A percentile compares a stretch with the other conserved stretches of the same genome.
phyloP scores from a whole-genome alignment of 1,140 invertebrate genomes.

The Temnothorax nylanderi region DNA sequence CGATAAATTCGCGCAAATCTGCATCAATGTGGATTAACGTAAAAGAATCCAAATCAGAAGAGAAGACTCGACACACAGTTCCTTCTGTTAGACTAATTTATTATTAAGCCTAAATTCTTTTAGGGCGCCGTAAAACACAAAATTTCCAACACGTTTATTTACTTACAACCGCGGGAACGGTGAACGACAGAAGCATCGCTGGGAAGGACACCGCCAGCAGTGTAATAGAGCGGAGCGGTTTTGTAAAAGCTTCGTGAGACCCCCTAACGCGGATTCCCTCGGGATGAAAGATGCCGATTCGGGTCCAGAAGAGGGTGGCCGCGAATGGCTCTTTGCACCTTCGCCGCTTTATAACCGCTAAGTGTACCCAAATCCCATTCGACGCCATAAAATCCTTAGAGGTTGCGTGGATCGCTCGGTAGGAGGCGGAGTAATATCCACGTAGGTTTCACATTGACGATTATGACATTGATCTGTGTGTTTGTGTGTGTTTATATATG shows the following conservation, averaged over 20 bases:
- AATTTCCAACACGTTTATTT: neutral
- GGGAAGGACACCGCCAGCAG: slow-evolving; percentile 35
- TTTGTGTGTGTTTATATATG: neutral
- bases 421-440: slow-evolving; percentile 58
- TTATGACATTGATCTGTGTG: neutral
- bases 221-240: slow-evolving; percentile 60
- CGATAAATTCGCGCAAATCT: neutral
- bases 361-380: slow-evolving; percentile 83
- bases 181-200: slow-evolving; percentile 59
- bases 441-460: neutral
- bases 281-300: slow-evolving; percentile 80
- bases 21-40: neutral
- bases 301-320: slow-evolving; percentile 66
- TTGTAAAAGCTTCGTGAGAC: slow-evolving; percentile 73
- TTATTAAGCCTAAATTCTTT: neutral
- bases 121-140: neutral
- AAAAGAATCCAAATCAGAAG: neutral
- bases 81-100: neutral
- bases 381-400: slow-evolving; percentile 79
- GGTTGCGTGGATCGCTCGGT: slow-evolving; percentile 50
- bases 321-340: slow-evolving; percentile 82
- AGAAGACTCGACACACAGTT: neutral
- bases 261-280: slow-evolving; percentile 69
- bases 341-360: slow-evolving; percentile 81
- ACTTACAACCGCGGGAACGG: neutral